phyloP scores from a whole-genome alignment of 2,888 invertebrate species.

The Lacanobia wlatinum region DNA sequence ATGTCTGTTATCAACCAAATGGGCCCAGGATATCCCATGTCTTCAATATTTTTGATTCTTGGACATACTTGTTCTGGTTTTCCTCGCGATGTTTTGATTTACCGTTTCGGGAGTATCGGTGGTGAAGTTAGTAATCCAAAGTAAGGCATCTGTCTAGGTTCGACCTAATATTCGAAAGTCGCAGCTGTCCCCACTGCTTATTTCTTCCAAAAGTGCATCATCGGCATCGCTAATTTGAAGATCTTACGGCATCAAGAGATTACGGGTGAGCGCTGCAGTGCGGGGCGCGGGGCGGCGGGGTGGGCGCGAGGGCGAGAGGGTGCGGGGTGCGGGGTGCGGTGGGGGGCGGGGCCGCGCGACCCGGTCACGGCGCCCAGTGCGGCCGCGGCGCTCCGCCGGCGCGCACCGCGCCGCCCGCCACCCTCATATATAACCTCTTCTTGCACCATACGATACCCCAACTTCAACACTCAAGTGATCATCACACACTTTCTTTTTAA shows the following conservation, averaged over 20 bases:
- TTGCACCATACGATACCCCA: slow-evolving; percentile 59
- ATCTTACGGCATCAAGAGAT: slow-evolving; percentile 88
- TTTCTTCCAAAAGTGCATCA: slow-evolving; percentile 82
- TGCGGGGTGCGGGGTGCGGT: slow-evolving; percentile 54
- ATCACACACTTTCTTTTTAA: slow-evolving; percentile 65
- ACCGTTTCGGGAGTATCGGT: background rate
- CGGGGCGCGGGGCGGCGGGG: slow-evolving; percentile 74
- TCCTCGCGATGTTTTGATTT: background rate
- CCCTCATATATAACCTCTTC: slow-evolving; percentile 65
- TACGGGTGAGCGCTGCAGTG: slow-evolving; percentile 84
- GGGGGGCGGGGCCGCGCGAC: slow-evolving; percentile 78
- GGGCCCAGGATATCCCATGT: background rate
- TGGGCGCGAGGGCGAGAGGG: slow-evolving; percentile 49
- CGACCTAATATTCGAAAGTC: too few species aligned
- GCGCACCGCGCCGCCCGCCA: slow-evolving; percentile 81
- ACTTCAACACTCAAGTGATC: slow-evolving; percentile 56
- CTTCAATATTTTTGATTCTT: background rate
- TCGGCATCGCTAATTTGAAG: slow-evolving; percentile 84
- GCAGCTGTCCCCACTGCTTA: background rate
- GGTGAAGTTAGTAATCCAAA: background rate
- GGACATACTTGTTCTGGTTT: background rate
- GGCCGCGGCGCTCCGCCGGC: slow-evolving; percentile 89
- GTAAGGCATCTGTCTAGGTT: background rate
- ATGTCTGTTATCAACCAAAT: background rate
- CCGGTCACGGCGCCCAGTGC: slow-evolving; percentile 87